phyloP scores from a whole-genome alignment of 2,113 vertebrate species.

The Calidris pugnax region DNA sequence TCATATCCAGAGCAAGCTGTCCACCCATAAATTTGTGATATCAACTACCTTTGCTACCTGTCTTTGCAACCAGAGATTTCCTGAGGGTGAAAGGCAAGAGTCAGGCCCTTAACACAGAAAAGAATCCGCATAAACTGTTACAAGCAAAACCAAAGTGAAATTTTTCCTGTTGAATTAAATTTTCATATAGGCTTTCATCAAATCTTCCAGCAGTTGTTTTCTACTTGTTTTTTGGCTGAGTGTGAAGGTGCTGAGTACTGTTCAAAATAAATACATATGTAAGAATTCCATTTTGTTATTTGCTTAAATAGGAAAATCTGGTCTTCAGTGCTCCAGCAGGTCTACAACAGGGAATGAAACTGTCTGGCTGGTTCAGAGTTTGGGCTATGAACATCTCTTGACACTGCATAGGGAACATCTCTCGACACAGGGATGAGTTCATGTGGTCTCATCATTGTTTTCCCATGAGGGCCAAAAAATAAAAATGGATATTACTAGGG shows the following conservation, averaged over 20 bases:
- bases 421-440: not conserved
- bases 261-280: not conserved
- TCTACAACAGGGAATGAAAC: not conserved
- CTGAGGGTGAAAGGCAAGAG: not conserved
- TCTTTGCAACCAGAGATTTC: not conserved
- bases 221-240: not conserved
- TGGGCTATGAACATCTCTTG: not conserved
- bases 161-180: not conserved
- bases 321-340: not conserved
- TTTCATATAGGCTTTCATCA: not conserved
- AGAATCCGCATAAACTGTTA: not conserved
- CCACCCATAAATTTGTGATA: not conserved
- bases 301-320: not conserved
- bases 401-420: not conserved
- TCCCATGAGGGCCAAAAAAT: not conserved
- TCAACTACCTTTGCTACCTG: not conserved
- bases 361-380: not conserved
- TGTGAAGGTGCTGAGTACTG: not conserved
- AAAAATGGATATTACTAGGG: not conserved
- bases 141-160: rapidly evolving
- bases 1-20: not conserved
- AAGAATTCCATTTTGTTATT: not conserved
- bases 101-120: not conserved
- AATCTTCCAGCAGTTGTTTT: not conserved
- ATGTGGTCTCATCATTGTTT: not conserved